Evolutionary conservation across 1,140 invertebrate species (phyloP).

Genomic region (Brachionus rubens): DNA sequence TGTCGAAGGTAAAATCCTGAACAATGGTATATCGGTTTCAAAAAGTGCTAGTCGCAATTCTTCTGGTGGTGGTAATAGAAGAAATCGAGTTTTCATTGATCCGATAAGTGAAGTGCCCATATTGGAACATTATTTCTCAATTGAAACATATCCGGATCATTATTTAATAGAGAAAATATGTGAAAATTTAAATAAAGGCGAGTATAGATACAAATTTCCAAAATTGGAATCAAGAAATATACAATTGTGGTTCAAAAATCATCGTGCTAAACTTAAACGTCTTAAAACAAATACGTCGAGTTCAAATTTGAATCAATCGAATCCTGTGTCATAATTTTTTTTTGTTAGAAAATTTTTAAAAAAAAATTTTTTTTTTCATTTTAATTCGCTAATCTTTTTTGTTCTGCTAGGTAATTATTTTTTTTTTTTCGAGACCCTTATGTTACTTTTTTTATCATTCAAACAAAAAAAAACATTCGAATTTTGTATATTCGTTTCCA

Average conservation of each 20-base stretch:
- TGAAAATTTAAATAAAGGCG: constrained; percentile 85
- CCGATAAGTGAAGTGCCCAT: constrained; percentile 93
- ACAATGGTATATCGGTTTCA: constrained; percentile 49
- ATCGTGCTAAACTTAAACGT: constrained; percentile 86
- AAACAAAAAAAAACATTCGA: too few relatives aligned
- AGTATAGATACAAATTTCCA: constrained; percentile 87
- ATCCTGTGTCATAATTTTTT: constrained; percentile 23
- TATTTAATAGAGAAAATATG: constrained; percentile 82
- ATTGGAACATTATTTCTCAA: constrained; percentile 91
- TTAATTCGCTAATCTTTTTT: too few relatives aligned
- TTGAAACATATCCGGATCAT: constrained; percentile 75
- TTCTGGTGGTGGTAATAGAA: constrained; percentile 55
- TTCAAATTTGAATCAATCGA: constrained; percentile 19
- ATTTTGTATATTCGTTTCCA: too few relatives aligned
- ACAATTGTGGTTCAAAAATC: constrained; percentile 86
- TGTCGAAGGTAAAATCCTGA: neutral
- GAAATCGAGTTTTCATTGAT: constrained; percentile 97
- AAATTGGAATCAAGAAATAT: constrained; percentile 94
- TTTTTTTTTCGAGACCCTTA: too few relatives aligned
- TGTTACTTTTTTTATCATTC: too few relatives aligned
- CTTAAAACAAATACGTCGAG: constrained; percentile 17
- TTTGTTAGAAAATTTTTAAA: too few relatives aligned
- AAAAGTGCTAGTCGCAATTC: constrained; percentile 2
- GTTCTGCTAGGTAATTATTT: too few relatives aligned
- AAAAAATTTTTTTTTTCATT: too few relatives aligned